Evolutionary conservation across 2,113 vertebrate genomes (phyloP).

Genomic region (Rhinopomastus cyanomelas): DNA sequence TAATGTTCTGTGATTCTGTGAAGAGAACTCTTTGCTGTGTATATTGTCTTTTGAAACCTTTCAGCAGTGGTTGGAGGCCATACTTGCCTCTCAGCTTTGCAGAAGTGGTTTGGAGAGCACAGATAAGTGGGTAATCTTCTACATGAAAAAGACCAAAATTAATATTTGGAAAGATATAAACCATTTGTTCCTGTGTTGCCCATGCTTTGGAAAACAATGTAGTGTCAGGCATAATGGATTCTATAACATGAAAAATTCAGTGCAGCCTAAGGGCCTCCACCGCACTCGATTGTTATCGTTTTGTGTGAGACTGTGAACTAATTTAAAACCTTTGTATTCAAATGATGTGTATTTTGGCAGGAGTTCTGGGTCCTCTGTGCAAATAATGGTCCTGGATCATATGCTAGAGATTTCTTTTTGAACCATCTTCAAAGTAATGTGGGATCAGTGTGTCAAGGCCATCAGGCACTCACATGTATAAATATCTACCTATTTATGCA

Average conservation of each 20-base stretch:
- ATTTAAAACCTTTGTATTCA: constrained; percentile 8
- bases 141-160: neutral
- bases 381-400: constrained; percentile 54
- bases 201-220: neutral
- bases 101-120: neutral
- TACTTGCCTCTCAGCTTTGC: neutral
- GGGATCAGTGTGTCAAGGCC: constrained; percentile 58
- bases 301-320: constrained; percentile 19
- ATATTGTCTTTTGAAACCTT: neutral
- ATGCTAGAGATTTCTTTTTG: constrained; percentile 46
- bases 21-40: neutral
- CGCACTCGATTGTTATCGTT: neutral
- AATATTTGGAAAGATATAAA: neutral
- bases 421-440: constrained; percentile 69
- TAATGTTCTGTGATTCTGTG: too few relatives aligned
- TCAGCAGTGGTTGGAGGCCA: neutral
- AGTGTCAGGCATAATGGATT: neutral
- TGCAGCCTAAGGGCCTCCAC: neutral
- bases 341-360: constrained; percentile 10
- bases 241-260: neutral
- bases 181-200: neutral
- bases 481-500: constrained; percentile 27
- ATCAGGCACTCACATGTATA: constrained; percentile 14
- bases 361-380: constrained; percentile 20
- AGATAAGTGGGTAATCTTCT: neutral